A percentile compares a stretch with the other conserved stretches of the same genome.
Evolutionary conservation across 2,888 invertebrate genomes (phyloP).

Genomic region (Nasonia oneida): DNA sequence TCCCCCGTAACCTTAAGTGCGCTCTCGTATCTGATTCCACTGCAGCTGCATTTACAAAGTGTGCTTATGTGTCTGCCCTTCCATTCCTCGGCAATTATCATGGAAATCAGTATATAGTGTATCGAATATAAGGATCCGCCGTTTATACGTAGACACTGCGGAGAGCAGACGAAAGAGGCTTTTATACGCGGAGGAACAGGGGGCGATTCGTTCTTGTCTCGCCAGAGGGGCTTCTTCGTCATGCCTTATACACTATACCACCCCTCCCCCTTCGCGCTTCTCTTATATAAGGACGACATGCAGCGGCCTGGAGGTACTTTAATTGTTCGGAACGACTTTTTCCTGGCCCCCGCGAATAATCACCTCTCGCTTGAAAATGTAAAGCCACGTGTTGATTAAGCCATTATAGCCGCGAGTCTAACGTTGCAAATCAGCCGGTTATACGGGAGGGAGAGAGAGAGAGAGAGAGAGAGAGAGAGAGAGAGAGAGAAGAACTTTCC

Average conservation of each 20-base stretch:
- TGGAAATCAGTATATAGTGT: not conserved
- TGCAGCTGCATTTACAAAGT: not conserved
- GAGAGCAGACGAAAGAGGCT: not conserved
- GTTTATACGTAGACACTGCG: too few relatives aligned
- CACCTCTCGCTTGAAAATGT: not conserved
- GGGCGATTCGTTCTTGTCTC: constrained; percentile 54
- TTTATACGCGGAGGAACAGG: constrained; percentile 27
- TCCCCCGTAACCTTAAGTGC: constrained; percentile 1
- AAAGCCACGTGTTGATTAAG: constrained; percentile 1
- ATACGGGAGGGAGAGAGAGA: not conserved
- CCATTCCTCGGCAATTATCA: not conserved
- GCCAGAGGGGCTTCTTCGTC: constrained; percentile 24
- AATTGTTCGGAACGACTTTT: constrained; percentile 3
- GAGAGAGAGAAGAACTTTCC: not conserved
- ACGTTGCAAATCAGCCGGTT: not conserved
- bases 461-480: too few relatives aligned
- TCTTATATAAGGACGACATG: not conserved
- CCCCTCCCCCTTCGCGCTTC: not conserved
- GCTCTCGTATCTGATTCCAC: not conserved
- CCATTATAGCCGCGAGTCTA: not conserved
- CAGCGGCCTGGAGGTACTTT: not conserved
- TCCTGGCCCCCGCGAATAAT: not conserved
- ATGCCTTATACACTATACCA: not conserved
- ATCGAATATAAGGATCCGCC: too few relatives aligned
- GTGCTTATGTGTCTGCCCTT: not conserved